These are phyloP conservation scores for Hydropsyche tenuis DNA, from an alignment of 1,140 invertebrate species.

Conservation along the genomic window DNA sequence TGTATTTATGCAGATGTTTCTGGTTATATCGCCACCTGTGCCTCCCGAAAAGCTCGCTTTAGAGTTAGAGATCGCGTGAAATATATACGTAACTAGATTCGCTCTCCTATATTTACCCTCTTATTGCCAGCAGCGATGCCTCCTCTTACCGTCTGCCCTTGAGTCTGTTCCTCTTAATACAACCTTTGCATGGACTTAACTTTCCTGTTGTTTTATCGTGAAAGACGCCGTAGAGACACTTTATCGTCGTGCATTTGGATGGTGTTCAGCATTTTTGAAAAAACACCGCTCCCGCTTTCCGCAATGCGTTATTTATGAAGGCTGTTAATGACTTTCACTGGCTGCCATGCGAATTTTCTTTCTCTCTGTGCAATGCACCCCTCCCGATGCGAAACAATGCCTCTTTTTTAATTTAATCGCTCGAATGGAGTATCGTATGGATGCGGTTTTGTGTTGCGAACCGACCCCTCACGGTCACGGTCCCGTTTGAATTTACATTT, in stretches of 20 bases:
- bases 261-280: conserved; percentile 6
- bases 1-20: background rate
- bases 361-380: no score
- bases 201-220: conserved; percentile 33
- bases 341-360: background rate
- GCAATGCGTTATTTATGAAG: conserved; percentile 45
- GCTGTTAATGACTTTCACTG: conserved; percentile 35
- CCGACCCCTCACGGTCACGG: conserved; percentile 5
- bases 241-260: conserved; percentile 22
- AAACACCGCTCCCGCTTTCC: conserved; percentile 33
- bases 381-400: background rate
- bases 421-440: background rate
- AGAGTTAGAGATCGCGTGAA: conserved; percentile 16
- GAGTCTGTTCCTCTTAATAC: conserved; percentile 30
- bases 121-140: conserved; percentile 20
- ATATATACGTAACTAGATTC: conserved; percentile 34
- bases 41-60: background rate
- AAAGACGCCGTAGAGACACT: background rate
- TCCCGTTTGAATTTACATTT: conserved; percentile 14
- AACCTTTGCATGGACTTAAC: conserved; percentile 3
- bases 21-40: conserved; percentile 20
- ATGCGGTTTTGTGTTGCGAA: background rate
- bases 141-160: conserved; percentile 39
- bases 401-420: conserved; percentile 3
- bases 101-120: conserved; percentile 26